Percentiles rank a stretch among this genome's conserved stretches.
Evolutionary conservation across 2,888 invertebrate genomes (phyloP).

Genomic region (Troides oblongomaculatus): DNA sequence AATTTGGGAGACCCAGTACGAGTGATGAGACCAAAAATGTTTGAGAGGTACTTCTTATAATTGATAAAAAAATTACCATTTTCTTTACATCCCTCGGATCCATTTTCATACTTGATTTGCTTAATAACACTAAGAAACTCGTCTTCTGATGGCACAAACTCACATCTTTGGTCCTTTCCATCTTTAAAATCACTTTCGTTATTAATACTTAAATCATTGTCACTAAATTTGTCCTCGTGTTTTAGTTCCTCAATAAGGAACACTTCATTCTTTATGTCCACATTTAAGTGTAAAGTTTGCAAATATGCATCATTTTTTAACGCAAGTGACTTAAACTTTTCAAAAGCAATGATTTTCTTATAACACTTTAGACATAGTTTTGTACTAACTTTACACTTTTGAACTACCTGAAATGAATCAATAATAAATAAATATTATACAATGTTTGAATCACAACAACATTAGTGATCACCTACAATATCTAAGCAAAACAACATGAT

Average conservation of each 20-base stretch:
- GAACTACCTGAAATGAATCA: slow-evolving; percentile 45
- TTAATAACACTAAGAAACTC: slow-evolving; percentile 59
- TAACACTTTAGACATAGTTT: slow-evolving; percentile 62
- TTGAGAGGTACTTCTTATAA: neutral
- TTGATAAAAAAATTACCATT: slow-evolving; percentile 42
- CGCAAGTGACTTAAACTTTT: slow-evolving; percentile 59
- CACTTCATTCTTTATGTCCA: slow-evolving; percentile 39
- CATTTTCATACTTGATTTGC: slow-evolving; percentile 47
- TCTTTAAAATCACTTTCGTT: slow-evolving; percentile 32
- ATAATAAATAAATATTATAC: slow-evolving; percentile 15
- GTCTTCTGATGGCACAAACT: slow-evolving; percentile 52
- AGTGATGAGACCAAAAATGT: neutral
- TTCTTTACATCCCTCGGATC: slow-evolving; percentile 43
- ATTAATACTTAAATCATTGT: slow-evolving; percentile 28
- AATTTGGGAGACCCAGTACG: too few relatives aligned
- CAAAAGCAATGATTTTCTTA: slow-evolving; percentile 52
- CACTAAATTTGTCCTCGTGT: slow-evolving; percentile 26
- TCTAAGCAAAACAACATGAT: slow-evolving; percentile 59
- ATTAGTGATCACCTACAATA: slow-evolving; percentile 39
- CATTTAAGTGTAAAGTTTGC: slow-evolving; percentile 35
- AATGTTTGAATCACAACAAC: neutral
- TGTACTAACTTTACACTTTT: slow-evolving; percentile 47
- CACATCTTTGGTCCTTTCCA: slow-evolving; percentile 17
- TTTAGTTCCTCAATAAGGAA: slow-evolving; percentile 32
- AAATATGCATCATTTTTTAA: slow-evolving; percentile 54